Base-by-base conservation (phyloP, 2,888 invertebrate genomes). In the Callyntrura guangdongensis region DNA sequence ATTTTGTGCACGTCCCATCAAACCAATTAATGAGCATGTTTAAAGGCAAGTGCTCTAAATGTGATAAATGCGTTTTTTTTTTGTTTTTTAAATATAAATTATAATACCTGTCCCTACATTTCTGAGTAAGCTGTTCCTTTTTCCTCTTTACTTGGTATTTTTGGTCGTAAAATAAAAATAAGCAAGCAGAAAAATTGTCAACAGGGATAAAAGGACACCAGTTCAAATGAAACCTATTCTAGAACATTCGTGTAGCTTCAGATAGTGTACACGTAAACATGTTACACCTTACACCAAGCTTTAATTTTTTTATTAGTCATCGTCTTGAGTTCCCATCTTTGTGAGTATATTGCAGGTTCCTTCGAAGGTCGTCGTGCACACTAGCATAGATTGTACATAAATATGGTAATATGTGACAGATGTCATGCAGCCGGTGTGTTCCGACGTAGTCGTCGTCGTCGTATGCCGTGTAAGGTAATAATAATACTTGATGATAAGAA, bases 361-460 rank as follows among this genome's bases (percentile, higher is more conserved):
- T 20, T 81, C 59, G 81, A 59, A 83, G 83, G 83, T 83, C 64
- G 83, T 83, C 64, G 83, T 27, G 67, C 79, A n/a, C 56, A 79
- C 8, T 59, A 56, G 8, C 27, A 82, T 47, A 64, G n/a, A n/a
- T n/a, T 20, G 45, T 45, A 49, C 25, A 49, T 25, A 45, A 8
- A 20, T 25, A 11, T 74, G n/a, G 56, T 79, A n/a, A 25, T 69
- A 87, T 87, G 74, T 88, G 88, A 88, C 88, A 88, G 45, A 88
- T 88, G 88, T 88, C 88, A 88, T 83, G 88, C 88, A 88, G 88
- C 88, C 88, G 82, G 88, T 88, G 88, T 88, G 36, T 79, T 22
- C 36, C 12, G 36, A 82, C 64, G 17, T 45, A 47, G n/a, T n/a
- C n/a, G n/a, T n/a, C n/a, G n/a, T n/a, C n/a, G n/a, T n/a, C n/a